Evolutionary conservation across 2,113 vertebrate genomes (phyloP).

Genomic region (Aspiorhynchus laticeps): DNA sequence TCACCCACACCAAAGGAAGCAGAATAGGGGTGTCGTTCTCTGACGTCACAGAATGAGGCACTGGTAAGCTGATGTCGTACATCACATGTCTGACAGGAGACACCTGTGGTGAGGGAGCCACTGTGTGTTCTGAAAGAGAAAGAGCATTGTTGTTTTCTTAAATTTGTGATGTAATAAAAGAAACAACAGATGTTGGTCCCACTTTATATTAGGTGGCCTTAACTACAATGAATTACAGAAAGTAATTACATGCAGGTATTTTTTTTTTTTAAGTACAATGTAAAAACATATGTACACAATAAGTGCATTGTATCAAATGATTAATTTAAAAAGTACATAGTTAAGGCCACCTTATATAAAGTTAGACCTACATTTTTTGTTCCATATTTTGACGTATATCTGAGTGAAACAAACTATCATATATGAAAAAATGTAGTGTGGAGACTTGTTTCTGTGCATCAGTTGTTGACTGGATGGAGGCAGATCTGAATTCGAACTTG

Average conservation of each 20-base stretch:
- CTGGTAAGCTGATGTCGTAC: conserved; percentile 72
- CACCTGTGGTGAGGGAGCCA: conserved; percentile 80
- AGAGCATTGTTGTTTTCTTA: not conserved
- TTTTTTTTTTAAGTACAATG: no score
- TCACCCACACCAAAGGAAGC: conserved; percentile 82
- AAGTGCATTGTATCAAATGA: no score
- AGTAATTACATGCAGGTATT: no score
- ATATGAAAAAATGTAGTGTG: not conserved
- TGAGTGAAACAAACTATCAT: not conserved
- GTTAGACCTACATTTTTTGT: not conserved
- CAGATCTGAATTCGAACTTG: not conserved
- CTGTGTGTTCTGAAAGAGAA: conserved; percentile 72
- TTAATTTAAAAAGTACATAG: no score
- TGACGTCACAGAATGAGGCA: conserved; percentile 63
- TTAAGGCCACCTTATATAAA: no score
- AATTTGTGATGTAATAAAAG: not conserved
- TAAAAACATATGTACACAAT: no score
- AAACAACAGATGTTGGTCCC: not conserved
- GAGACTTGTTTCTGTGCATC: not conserved
- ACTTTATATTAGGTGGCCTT: no score
- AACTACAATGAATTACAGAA: no score
- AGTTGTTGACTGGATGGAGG: not conserved
- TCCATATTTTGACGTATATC: not conserved
- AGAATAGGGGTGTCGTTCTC: conserved; percentile 67
- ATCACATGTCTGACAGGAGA: conserved; percentile 80